A percentile compares a stretch with the other conserved stretches of the same genome.
Evolutionary conservation across 2,888 invertebrate genomes (phyloP).

Genomic region (Andrena praecox): DNA sequence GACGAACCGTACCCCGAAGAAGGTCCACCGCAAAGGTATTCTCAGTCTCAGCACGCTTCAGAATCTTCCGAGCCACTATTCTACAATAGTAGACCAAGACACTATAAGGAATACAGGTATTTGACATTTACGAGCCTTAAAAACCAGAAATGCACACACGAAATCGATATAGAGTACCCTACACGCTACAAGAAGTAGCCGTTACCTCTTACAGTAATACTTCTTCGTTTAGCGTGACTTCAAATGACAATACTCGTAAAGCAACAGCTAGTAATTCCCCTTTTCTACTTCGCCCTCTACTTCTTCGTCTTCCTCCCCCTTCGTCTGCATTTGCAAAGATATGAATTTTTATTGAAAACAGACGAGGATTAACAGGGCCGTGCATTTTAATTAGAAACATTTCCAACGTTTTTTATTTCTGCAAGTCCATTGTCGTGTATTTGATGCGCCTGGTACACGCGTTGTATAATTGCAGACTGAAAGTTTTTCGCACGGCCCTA

Average conservation of each 20-base stretch:
- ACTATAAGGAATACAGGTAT: slow-evolving; percentile 87
- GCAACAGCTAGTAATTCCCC: not conserved
- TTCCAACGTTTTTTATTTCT: not conserved
- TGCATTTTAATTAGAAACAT: slow-evolving; percentile 3
- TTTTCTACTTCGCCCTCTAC: not conserved
- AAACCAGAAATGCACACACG: slow-evolving; percentile 16
- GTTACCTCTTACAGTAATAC: slow-evolving; percentile 4
- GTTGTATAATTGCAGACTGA: not conserved
- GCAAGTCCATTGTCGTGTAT: not conserved
- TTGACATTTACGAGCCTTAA: slow-evolving; percentile 51
- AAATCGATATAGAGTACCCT: slow-evolving; percentile 17
- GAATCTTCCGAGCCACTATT: slow-evolving; percentile 91
- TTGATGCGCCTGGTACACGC: not conserved
- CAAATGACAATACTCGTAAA: not conserved
- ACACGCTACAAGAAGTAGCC: slow-evolving; percentile 17
- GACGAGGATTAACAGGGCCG: slow-evolving; percentile 14
- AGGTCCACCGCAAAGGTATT: slow-evolving; percentile 78
- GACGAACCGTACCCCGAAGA: slow-evolving; percentile 82
- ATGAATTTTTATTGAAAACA: not conserved
- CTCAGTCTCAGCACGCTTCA: slow-evolving; percentile 81
- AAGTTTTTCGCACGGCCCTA: slow-evolving; percentile 28
- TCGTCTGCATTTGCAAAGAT: not conserved
- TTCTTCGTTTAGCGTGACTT: not conserved
- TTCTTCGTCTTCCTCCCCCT: not conserved
- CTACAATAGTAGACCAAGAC: slow-evolving; percentile 95